Percentiles rank a stretch among this genome's conserved stretches.
phyloP scores from a whole-genome alignment of 2,113 vertebrate genomes.

The Morone saxatilis region DNA sequence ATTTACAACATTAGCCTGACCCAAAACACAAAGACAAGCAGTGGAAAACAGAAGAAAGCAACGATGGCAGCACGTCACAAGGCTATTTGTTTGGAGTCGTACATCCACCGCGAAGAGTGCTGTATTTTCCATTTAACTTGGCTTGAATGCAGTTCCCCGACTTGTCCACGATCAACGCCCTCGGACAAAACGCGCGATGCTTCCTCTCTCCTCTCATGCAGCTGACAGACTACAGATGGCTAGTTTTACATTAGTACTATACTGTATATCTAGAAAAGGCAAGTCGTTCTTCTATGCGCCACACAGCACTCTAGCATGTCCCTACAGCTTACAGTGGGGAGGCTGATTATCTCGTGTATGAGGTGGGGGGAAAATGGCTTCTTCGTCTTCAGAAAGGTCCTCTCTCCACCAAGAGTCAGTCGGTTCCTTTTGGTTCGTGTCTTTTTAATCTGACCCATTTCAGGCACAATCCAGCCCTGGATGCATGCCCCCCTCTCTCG shows the following conservation, averaged over 20 bases:
- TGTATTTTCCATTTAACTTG: slow-evolving; percentile 82
- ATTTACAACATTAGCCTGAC: slow-evolving; percentile 40
- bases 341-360: slow-evolving; percentile 25
- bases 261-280: slow-evolving; percentile 28
- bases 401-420: slow-evolving; percentile 66
- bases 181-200: slow-evolving; percentile 83
- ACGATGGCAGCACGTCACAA: slow-evolving; percentile 59
- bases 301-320: slow-evolving; percentile 44
- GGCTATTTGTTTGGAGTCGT: slow-evolving; percentile 75
- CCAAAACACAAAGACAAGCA: slow-evolving; percentile 44
- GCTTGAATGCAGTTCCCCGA: slow-evolving; percentile 82
- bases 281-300: slow-evolving; percentile 40
- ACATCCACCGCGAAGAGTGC: slow-evolving; percentile 79
- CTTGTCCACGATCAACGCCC: slow-evolving; percentile 88
- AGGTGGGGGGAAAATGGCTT: slow-evolving; percentile 29
- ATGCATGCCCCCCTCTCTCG: slow-evolving; percentile 75
- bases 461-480: slow-evolving; percentile 88
- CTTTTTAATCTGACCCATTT: slow-evolving; percentile 91
- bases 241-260: slow-evolving; percentile 47
- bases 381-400: slow-evolving; percentile 66
- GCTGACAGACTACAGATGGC: slow-evolving; percentile 65
- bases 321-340: slow-evolving; percentile 42
- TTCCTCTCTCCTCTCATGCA: slow-evolving; percentile 73
- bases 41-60: slow-evolving; percentile 52
- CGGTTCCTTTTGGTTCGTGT: slow-evolving; percentile 86